Evolutionary conservation across 1,140 invertebrate species (phyloP).

Genomic region (Spodoptera litura): DNA sequence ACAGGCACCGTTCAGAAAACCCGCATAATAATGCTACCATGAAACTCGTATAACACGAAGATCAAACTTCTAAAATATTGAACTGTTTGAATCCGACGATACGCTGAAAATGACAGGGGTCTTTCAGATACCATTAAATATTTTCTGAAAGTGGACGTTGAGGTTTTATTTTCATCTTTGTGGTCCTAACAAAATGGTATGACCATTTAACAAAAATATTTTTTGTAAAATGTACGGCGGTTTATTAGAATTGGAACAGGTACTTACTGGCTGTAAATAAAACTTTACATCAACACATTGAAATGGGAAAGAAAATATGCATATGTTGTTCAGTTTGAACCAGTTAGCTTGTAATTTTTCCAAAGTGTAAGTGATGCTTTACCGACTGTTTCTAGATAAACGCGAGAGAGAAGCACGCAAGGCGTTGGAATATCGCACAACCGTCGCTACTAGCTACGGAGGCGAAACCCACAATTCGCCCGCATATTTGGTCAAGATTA

Average conservation of each 20-base stretch:
- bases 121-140: slow-evolving; percentile 59
- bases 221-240: not conserved
- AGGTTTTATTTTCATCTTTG: slow-evolving; percentile 44
- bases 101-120: slow-evolving; percentile 61
- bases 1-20: slow-evolving; percentile 64
- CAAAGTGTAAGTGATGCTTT: not conserved
- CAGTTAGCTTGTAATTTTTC: too few relatives aligned
- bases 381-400: slow-evolving; percentile 2
- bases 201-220: slow-evolving; percentile 2
- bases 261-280: slow-evolving; percentile 20
- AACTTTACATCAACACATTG: not conserved
- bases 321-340: not conserved
- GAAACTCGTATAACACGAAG: slow-evolving; percentile 66
- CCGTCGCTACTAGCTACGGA: slow-evolving; percentile 63
- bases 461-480: slow-evolving; percentile 67
- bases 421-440: slow-evolving; percentile 52
- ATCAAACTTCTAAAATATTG: slow-evolving; percentile 67
- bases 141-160: slow-evolving; percentile 52
- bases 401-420: slow-evolving; percentile 25
- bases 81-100: slow-evolving; percentile 59
- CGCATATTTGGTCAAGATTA: slow-evolving; percentile 81
- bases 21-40: slow-evolving; percentile 72
- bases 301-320: not conserved
- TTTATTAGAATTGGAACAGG: not conserved
- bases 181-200: slow-evolving; percentile 18